Evolutionary conservation across 2,797 vertebrate species (phyloP).

Genomic region (Chaunax sp.): DNA sequence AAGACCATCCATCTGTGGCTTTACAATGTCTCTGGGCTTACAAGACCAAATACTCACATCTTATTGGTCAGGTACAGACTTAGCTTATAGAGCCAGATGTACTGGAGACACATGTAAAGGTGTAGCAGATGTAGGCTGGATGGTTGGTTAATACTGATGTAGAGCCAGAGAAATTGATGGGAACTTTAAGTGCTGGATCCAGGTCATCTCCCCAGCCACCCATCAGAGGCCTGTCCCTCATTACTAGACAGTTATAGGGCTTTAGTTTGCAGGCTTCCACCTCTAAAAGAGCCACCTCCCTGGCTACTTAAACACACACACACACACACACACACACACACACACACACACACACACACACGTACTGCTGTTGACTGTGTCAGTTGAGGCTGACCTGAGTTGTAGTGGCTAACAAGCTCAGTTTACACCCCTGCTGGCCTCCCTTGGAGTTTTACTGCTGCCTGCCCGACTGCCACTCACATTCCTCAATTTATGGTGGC

Average conservation of each 20-base stretch:
- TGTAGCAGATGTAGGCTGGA: constrained; percentile 4
- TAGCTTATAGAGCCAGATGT: too few species aligned
- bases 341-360: constrained; percentile 44
- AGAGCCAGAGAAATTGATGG: constrained; percentile 28
- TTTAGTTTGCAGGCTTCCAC: constrained; percentile 58
- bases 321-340: constrained; percentile 1
- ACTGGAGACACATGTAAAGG: too few species aligned
- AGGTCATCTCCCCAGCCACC: constrained; percentile 66
- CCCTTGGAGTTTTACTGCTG: constrained; percentile 78
- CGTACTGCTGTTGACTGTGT: constrained; percentile 53
- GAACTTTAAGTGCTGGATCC: constrained; percentile 47
- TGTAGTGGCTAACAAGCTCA: constrained; percentile 74
- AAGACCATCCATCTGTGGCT: constrained; percentile 14
- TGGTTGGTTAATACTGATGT: constrained; percentile 5
- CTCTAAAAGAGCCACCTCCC: constrained; percentile 67
- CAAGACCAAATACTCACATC: too few species aligned
- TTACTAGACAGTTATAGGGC: constrained; percentile 68
- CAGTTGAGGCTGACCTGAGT: constrained; percentile 57
- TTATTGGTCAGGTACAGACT: constrained; percentile 28
- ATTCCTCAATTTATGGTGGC: constrained; percentile 83
- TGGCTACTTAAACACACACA: constrained; percentile 54
- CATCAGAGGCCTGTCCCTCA: constrained; percentile 70
- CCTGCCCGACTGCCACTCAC: constrained; percentile 72
- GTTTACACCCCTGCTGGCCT: constrained; percentile 78
- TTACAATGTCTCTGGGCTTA: too few species aligned